Base-by-base conservation (phyloP, 2,888 invertebrate genomes). In the Cheilosia grossa region DNA sequence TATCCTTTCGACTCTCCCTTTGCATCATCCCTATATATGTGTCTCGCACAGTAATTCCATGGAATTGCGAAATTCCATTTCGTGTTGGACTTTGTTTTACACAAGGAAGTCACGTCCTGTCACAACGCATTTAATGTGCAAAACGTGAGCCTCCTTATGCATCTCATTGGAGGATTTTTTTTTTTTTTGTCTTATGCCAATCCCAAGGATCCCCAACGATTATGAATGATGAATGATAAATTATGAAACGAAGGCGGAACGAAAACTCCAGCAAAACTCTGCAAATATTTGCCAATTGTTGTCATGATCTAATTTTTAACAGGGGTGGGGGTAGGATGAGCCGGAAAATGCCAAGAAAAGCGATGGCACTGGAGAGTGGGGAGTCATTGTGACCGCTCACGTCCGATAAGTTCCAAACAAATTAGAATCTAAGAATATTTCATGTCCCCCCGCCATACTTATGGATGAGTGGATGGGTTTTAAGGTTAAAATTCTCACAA, bases 91-190 rank as follows among this genome's bases (percentile, higher is more conserved):
- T 75, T 80, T 79, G 78, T 72, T 63, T 81, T 81, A 69, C 81
- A 81, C 70, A 74, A 78, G 87, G 81, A 85, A 87, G 88, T 88
- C 88, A 88, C 88, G 88, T 88, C 87, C 87, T 78, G 75, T 87
- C 82, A 82, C 87, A 87, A 88, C 83, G 88, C 88, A 88, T 88
- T 87, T 87, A 88, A 88, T 88, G 88, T 85, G 61, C 74, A 81
- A 82, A 87, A 88, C 88, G 88, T 88, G 88, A 87, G 87, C 73
- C 80, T 75, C 61, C 70, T 75, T 75, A 51, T 83, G 69, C 79
- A 66, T 80, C 58, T 72, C 61, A 54, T 64, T 42, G 47, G 17
- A 49, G 59, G n/a, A n/a, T n/a, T 21, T 40, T 21, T 47, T 44
- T 19, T 53, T 54, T 47, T 27, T 49, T 2, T 69, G 17, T 37